These are phyloP conservation scores for Gymnobelideus leadbeateri DNA, from an alignment of 2,113 vertebrate genomes.

Conservation along the genomic window DNA sequence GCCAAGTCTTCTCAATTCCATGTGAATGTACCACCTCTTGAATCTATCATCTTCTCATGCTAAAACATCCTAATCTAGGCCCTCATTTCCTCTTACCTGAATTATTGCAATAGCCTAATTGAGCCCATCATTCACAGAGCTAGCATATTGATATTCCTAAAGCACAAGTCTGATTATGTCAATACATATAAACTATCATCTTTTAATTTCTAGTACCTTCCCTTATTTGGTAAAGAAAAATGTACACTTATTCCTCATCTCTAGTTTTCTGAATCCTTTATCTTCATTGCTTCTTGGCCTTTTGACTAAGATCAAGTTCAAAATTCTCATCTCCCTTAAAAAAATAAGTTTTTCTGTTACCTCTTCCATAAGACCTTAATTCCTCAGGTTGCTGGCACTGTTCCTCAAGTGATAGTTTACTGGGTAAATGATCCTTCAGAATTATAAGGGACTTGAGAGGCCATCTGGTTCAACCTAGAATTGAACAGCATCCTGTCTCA, in stretches of 20 bases:
- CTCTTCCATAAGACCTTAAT: background rate
- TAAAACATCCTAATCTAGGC: no score
- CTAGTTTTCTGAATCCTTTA: background rate
- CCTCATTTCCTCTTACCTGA: no score
- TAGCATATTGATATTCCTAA: no score
- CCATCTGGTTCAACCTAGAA: background rate
- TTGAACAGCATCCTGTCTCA: background rate
- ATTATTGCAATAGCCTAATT: no score
- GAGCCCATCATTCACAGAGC: no score
- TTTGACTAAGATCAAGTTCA: background rate
- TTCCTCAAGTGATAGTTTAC: background rate
- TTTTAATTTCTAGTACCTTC: background rate
- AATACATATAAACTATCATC: no score
- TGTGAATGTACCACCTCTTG: no score
- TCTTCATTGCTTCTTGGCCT: background rate
- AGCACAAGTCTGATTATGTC: no score
- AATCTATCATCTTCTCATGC: no score
- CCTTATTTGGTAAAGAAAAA: background rate
- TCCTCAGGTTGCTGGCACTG: background rate
- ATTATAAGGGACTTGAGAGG: background rate
- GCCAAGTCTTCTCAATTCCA: no score
- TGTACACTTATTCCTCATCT: background rate
- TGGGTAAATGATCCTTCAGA: background rate
- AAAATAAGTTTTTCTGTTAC: background rate
- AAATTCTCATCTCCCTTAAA: background rate